Evolutionary conservation across 2,888 invertebrate species (phyloP).

Genomic region (Harpalus rubripes): DNA sequence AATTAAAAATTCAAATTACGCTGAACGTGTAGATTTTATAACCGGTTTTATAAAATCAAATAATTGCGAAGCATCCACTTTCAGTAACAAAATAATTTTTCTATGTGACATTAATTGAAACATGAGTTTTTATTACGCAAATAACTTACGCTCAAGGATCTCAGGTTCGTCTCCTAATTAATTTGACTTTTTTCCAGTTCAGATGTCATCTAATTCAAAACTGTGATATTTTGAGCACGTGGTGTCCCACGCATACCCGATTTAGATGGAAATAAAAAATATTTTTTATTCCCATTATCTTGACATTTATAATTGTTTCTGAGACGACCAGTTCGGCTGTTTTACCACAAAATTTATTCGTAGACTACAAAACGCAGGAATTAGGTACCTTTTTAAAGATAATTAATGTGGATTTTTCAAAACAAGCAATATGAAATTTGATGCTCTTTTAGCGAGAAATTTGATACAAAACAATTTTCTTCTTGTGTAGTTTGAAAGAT

Average conservation of each 20-base stretch:
- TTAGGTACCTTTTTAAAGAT: conserved; percentile 37
- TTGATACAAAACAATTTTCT: conserved; percentile 27
- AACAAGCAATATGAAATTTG: conserved; percentile 38
- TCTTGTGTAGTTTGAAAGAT: conserved; percentile 26
- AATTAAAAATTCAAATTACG: conserved; percentile 56
- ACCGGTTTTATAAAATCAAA: conserved; percentile 62
- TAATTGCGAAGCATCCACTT: conserved; percentile 60
- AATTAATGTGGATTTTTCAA: conserved; percentile 34
- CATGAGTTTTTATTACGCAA: conserved; percentile 66
- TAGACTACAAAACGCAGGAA: conserved; percentile 36
- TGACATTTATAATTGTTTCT: conserved; percentile 64
- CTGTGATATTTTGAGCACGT: conserved; percentile 64
- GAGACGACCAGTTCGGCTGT: neutral
- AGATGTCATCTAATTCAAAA: conserved; percentile 63
- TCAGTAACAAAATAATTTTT: conserved; percentile 66
- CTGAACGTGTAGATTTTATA: conserved; percentile 59
- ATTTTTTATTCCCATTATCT: conserved; percentile 62
- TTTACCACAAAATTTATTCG: conserved; percentile 11
- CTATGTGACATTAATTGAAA: conserved; percentile 66
- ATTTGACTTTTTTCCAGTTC: conserved; percentile 58
- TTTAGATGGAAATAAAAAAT: conserved; percentile 48
- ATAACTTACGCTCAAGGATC: conserved; percentile 61
- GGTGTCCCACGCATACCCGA: conserved; percentile 57
- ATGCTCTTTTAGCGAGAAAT: conserved; percentile 47
- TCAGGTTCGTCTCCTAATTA: conserved; percentile 64